Base-by-base conservation (phyloP, 2,113 vertebrate genomes). In the Grammomys surdaster region DNA sequence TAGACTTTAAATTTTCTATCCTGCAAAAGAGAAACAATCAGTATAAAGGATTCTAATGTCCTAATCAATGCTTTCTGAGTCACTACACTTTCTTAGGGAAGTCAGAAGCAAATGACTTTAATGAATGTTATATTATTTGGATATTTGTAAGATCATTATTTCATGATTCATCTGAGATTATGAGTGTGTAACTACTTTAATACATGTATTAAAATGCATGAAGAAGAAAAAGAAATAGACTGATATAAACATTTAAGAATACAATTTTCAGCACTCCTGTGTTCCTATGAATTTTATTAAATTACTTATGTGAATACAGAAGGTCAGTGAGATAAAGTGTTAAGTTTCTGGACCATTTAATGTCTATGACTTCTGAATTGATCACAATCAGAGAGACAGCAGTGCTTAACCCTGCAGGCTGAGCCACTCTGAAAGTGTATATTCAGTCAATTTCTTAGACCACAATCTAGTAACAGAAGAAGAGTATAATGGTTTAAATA, bases 301-400 rank as follows among this genome's bases (percentile, higher is more conserved):
- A 92, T 81, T 43, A 58, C 43, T 51, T 94, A 9, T 56, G 69
- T 46, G 93, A 89, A 58, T 85, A 13, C 85, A 82, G 46, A 96
- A 82, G 84, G 63, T 90, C 17, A 28, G 63, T 76, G 26, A 95
- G 76, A 28, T 76, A 70, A 77, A 89, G 78, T 75, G 20, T 88
- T 65, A 63, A 77, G 11, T 97, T 97, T 95, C 2, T 7, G 63
- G 81, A 48, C 54, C 86, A 95, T 67, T 69, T 93, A 96, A 63
- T 48, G 16, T 85, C 65, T 87, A 26, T 17, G 58, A 28, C 13
- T 90, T 87, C 58, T n/a, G 76, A 84, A 73, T 76, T 26, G 43
- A 89, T 91, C 70, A 88, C 56, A 93, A 67, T 89, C 92, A 97
- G 67, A 88, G 28, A 88, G 90, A 84, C 33, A 84, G 60, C n/a